Evolutionary conservation across 2,888 invertebrate species (phyloP).

Genomic region (Drosophila tripunctata): DNA sequence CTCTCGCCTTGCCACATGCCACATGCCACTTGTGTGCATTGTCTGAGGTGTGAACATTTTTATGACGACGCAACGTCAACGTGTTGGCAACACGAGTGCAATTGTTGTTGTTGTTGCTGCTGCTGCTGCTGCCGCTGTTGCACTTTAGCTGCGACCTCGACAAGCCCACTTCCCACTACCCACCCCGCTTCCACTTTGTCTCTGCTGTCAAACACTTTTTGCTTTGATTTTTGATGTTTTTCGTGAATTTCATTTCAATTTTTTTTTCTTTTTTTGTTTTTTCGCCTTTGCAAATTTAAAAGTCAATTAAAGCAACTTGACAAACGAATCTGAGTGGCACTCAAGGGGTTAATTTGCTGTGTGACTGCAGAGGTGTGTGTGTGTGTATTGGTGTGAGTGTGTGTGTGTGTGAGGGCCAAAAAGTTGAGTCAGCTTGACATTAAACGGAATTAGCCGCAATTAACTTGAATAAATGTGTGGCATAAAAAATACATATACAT

Average conservation of each 20-base stretch:
- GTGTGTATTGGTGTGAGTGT: conserved; percentile 15
- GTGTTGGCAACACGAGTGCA: conserved; percentile 66
- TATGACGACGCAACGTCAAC: conserved; percentile 39
- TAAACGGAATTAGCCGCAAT: conserved; percentile 65
- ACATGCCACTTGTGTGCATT: conserved; percentile 63
- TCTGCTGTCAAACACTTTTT: conserved; percentile 60
- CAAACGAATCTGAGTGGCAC: conserved; percentile 72
- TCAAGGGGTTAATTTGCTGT: conserved; percentile 78
- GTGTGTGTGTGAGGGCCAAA: conserved; percentile 24
- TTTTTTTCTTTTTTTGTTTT: conserved; percentile 28
- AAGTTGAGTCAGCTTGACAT: conserved; percentile 43
- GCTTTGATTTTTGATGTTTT: conserved; percentile 62
- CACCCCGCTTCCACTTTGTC: not conserved
- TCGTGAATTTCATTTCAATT: conserved; percentile 43
- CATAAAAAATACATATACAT: conserved; percentile 15
- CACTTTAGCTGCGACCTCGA: conserved; percentile 51
- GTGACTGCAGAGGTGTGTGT: conserved; percentile 14
- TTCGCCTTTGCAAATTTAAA: conserved; percentile 69
- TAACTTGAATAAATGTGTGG: conserved; percentile 44
- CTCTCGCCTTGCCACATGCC: conserved; percentile 32
- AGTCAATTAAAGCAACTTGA: conserved; percentile 80
- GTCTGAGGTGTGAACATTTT: conserved; percentile 75
- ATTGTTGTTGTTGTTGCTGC: conserved; percentile 55
- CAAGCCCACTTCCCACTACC: not conserved
- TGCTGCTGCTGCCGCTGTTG: conserved; percentile 43